phyloP scores from a whole-genome alignment of 2,888 invertebrate species.

The Odontocolon sp. region DNA sequence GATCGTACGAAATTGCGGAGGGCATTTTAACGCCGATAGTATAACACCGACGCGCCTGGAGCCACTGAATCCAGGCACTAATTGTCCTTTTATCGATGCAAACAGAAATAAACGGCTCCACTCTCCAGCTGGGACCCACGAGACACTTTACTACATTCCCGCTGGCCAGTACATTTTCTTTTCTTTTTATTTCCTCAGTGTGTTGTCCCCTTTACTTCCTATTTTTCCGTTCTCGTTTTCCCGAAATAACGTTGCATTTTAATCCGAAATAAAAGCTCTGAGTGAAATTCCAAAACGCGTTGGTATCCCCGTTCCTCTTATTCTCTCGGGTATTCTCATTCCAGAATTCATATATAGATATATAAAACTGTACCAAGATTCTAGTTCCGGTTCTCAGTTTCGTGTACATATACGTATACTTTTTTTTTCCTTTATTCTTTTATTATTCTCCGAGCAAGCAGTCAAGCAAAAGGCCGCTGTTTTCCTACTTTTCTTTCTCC shows the following conservation, averaged over 20 bases:
- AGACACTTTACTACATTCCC: constrained; percentile 18
- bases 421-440: constrained; percentile 1
- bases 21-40: constrained; percentile 29
- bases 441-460: neutral
- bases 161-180: neutral
- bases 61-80: constrained; percentile 44
- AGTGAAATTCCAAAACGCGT: constrained; percentile 44
- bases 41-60: neutral
- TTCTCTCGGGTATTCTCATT: constrained; percentile 28
- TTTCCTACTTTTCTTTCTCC: constrained; percentile 10
- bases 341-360: neutral
- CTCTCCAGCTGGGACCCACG: constrained; percentile 39
- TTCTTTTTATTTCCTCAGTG: neutral
- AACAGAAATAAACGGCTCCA: constrained; percentile 48
- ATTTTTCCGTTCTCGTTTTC: neutral
- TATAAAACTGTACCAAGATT: neutral
- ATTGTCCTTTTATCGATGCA: constrained; percentile 56
- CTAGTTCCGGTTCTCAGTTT: too few species aligned
- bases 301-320: constrained; percentile 10
- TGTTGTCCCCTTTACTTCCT: constrained; percentile 3
- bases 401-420: neutral
- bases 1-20: constrained; percentile 23
- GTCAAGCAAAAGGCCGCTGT: neutral
- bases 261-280: constrained; percentile 43
- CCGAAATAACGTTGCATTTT: constrained; percentile 25